Evolutionary conservation across 37 sponge, comb jelly and placozoan species (phyloP), one percentile per base, ranked within the genome.

Genomic region (Chondrosia reniformis): DNA sequence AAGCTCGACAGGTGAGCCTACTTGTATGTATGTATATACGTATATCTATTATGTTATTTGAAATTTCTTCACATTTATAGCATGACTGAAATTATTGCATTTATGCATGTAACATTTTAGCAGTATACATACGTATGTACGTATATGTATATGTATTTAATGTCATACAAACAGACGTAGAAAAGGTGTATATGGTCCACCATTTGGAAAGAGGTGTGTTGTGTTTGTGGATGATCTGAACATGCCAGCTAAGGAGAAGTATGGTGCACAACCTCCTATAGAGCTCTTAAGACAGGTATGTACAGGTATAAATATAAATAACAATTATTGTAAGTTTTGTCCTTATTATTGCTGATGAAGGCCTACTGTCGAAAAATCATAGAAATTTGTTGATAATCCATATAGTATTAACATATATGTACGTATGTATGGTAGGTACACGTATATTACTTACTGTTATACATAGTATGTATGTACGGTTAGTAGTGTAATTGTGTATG

Each of bases 191-290:
- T 92, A 84, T 81, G 99, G 99, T 3, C 99, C 99, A 46, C 95
- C 95, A 10, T 79, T 97, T 76, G 95, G 93, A 13, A 94, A 88
- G 77, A 92, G 82, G 63, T 83, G 83, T 56, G 79, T 97, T 37
- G 89, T 94, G 59, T 97, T 97, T 84, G 99, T 97, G 64, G 99
- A 97, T 65, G 99, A 97, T 46, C 84, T 97, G 36, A 97, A 97
- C 86, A 97, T 97, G 99, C 99, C 99, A 10, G 88, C 89, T 32
- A 97, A 97, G 46, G 99, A 97, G 90, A 86, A 88, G 55, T 97
- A 97, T 49, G 99, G 99, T 31, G 99, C 99, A 36, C 99, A 97
- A 80, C 99, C 99, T 12, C 99, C 99, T 21, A 89, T 97, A 30
- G 99, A 97, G 81, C 81, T 97, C 41, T 83, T 97, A 52, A 80